Conservation (phyloP, 2,797 vertebrate genomes). For the Sylvia borin region DNA sequence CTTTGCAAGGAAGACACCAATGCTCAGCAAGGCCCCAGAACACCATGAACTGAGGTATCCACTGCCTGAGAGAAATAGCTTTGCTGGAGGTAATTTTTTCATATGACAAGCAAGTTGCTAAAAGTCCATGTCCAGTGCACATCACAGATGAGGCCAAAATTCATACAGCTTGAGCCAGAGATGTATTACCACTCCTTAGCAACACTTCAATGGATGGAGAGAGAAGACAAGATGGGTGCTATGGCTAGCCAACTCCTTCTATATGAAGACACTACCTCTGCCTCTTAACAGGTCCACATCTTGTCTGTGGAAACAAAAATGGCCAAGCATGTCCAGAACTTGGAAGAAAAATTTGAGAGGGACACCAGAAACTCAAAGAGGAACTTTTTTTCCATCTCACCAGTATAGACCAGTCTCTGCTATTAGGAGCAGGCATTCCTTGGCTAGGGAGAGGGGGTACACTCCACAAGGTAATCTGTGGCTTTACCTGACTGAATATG, state of each 20-base stretch:
- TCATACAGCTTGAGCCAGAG: not conserved
- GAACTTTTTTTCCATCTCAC: not conserved
- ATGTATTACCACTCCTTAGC: not conserved
- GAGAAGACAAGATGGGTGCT: not conserved
- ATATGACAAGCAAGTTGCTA: not conserved
- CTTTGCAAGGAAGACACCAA: not conserved
- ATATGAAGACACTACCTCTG: not conserved
- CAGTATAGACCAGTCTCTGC: not conserved
- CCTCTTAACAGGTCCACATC: not conserved
- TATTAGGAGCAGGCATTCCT: not conserved
- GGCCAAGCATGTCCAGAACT: not conserved
- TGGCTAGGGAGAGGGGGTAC: not conserved
- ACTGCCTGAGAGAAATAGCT: not conserved
- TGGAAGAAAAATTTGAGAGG: not conserved
- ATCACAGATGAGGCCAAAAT: not conserved
- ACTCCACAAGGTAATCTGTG: not conserved
- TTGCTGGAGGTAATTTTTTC: not conserved
- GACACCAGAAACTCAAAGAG: not conserved
- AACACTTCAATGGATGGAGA: not conserved
- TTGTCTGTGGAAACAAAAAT: not conserved
- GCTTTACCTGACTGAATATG: not conserved
- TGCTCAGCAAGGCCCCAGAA: not conserved
- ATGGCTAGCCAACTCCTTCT: not conserved
- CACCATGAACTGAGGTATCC: not conserved
- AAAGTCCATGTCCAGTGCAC: not conserved